Base-by-base conservation (phyloP, 2,113 vertebrate species). In the Rana temporaria region DNA sequence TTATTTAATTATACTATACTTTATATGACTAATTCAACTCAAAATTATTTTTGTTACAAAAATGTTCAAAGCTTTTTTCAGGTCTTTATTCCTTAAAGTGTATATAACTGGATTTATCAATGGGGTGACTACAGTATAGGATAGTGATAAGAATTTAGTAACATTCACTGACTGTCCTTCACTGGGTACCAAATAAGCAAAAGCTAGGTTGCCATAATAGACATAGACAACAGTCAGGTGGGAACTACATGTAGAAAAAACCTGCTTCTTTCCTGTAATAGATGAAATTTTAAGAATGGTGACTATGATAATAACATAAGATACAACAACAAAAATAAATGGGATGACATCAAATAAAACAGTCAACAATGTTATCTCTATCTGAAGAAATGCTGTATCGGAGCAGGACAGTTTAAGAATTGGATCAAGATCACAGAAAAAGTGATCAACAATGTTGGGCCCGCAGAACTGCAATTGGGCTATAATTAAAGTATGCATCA, bases 151-250 rank as follows among this genome's bases (percentile, higher is more conserved):
- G 1, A 42, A 0, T 17, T 69, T 69, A 11, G 20, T 52, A 2
- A 69, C 1, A 12, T 14, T 42, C 16, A 9, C 20, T 20, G 34
- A 69, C 9, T 48, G 18, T 8, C 30, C 38, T 48, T 32, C 52
- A 17, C 18, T 48, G 4, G 67, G 67, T 11, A 48, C 30, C 17
- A 69, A 20, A 48, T 69, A 69, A 16, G 48, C 67, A 2, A 9
- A 19, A 12, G 48, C 48, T 4, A 6, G 17, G n/a, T 38, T 69
- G 19, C 34, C 67, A 14, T 69, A 69, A 20, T 69, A 69, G 2
- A n/a, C 14, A 6, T 0, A 69, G 16, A 88, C 82, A 20, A 87
- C 78, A 48, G 82, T 76, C 12, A 88, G 69, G 7, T 87, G 88
- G 22, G 87, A 48, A 12, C 42, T 12, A 11, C 42, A 48, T 14